These are phyloP conservation scores for Gephyroberyx darwinii DNA, from an alignment of 2,797 vertebrate genomes.

Conservation along the genomic window DNA sequence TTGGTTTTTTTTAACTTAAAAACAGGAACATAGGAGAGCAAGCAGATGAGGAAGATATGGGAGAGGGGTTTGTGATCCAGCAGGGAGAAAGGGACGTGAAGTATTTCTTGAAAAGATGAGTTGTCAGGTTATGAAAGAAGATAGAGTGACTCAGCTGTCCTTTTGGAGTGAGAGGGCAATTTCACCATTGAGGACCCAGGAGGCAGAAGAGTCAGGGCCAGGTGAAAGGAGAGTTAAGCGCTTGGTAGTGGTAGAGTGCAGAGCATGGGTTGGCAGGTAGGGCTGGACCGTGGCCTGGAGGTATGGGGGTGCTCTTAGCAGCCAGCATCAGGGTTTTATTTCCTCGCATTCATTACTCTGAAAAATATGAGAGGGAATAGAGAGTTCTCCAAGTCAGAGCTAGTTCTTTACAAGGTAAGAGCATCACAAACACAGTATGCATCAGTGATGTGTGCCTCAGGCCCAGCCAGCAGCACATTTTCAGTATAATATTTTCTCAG, in stretches of 20 bases:
- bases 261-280: not conserved
- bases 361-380: not conserved
- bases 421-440: not conserved
- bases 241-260: not conserved
- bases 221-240: not conserved
- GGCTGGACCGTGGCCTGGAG: not conserved
- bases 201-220: not conserved
- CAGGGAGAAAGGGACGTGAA: not conserved
- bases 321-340: not conserved
- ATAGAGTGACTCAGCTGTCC: not conserved
- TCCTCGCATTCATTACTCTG: not conserved
- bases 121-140: slow-evolving; percentile 30
- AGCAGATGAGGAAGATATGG: not conserved
- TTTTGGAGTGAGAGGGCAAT: not conserved
- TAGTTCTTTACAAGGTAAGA: not conserved
- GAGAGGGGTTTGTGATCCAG: slow-evolving; percentile 25
- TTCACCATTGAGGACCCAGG: not conserved
- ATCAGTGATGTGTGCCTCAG: not conserved
- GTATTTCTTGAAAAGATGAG: slow-evolving; percentile 17
- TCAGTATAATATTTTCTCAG: not conserved
- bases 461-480: not conserved
- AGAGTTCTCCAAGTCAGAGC: not conserved
- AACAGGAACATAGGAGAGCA: not conserved
- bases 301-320: not conserved
- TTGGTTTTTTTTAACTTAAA: not conserved